Evolutionary conservation across 2,888 invertebrate genomes (phyloP).

Genomic region (Xanthorhoe designata): DNA sequence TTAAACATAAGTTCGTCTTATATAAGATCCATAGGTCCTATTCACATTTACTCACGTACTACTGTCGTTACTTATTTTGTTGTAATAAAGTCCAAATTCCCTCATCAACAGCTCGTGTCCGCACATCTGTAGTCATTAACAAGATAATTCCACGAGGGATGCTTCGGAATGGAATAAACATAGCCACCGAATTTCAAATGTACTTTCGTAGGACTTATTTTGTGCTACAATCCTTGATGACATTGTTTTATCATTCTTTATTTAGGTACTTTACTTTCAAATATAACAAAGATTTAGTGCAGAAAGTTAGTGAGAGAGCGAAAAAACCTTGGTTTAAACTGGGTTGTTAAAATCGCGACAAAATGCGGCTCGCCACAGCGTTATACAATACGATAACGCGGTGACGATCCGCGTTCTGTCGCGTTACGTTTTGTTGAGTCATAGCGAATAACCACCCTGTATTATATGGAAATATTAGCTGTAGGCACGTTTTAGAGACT

Average conservation of each 20-base stretch:
- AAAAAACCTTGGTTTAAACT: no score
- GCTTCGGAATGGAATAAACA: conserved; percentile 62
- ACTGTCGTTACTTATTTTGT: conserved; percentile 7
- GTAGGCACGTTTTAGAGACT: no score
- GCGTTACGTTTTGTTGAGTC: no score
- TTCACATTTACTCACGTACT: not conserved
- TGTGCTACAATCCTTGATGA: not conserved
- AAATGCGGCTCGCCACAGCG: no score
- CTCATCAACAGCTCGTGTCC: conserved; percentile 33
- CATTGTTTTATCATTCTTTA: not conserved
- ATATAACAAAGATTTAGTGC: no score
- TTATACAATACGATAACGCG: not conserved
- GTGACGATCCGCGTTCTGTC: no score
- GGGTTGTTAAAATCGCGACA: no score
- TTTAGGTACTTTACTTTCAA: no score
- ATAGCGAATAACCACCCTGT: no score
- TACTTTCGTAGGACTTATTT: conserved; percentile 20
- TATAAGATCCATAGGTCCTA: not conserved
- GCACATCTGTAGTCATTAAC: conserved; percentile 64
- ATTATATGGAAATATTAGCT: no score
- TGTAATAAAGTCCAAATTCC: conserved; percentile 41
- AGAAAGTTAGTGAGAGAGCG: no score
- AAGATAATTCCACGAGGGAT: conserved; percentile 64
- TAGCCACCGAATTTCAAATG: conserved; percentile 58
- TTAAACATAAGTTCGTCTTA: not conserved